Conservation (phyloP, 2,888 invertebrate species). For the Gari tellinella region DNA sequence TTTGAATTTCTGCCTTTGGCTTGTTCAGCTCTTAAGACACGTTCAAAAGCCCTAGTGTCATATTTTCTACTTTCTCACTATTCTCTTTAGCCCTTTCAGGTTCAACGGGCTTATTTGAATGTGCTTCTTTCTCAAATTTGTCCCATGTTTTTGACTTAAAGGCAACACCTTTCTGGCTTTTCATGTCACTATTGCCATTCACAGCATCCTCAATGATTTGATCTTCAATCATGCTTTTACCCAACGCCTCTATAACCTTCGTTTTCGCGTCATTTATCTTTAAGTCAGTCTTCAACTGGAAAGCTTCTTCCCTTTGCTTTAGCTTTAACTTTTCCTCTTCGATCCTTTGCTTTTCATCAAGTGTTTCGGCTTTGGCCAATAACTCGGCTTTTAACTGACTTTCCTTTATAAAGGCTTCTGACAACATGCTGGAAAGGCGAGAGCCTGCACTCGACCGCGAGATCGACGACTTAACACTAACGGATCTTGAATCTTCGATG, state of each 20-base stretch:
- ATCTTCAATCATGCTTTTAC: background rate
- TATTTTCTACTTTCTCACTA: background rate
- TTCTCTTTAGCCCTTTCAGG: background rate
- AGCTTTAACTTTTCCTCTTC: slow-evolving; percentile 5
- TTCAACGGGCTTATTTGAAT: too few species aligned
- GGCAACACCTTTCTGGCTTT: too few species aligned
- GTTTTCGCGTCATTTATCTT: slow-evolving; percentile 9
- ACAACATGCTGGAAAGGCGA: background rate
- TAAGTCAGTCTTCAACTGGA: background rate
- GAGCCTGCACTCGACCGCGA: background rate
- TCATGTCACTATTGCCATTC: background rate
- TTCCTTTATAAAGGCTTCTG: background rate
- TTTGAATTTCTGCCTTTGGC: slow-evolving; percentile 35
- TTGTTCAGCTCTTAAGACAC: slow-evolving; percentile 19
- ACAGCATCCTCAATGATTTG: background rate
- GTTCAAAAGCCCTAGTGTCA: background rate
- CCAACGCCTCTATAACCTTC: background rate
- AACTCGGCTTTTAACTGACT: background rate
- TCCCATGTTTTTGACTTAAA: too few species aligned
- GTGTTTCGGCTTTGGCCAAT: background rate
- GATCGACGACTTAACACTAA: background rate
- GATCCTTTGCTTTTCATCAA: slow-evolving; percentile 1
- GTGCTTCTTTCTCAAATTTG: too few species aligned
- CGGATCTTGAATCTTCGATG: background rate
- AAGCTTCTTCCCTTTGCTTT: background rate